Base-by-base conservation (phyloP, 2,888 invertebrate species). In the Lomographa bimaculata region DNA sequence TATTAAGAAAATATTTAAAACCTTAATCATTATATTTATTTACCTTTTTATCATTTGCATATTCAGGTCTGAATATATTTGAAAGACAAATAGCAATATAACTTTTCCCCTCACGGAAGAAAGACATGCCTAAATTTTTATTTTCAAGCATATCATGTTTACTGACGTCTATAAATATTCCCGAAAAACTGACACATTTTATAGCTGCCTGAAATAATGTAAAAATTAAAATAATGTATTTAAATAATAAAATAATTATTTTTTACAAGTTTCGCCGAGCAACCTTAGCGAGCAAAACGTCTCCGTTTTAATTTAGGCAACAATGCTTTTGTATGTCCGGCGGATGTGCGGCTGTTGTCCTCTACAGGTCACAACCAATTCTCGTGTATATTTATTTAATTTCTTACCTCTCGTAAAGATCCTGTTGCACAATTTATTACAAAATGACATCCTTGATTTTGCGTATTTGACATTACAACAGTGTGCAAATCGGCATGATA, bases 1-100 rank as follows among this genome's bases (percentile, higher is more conserved):
- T n/a, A n/a, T n/a, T n/a, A n/a, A n/a, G n/a, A n/a, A 23, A 94
- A 64, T 5, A 2, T 8, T 16, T 2, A 7, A 8, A 17, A 8
- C n/a, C 12, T 8, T 5, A 18, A n/a, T n/a, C n/a, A n/a, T n/a
- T n/a, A n/a, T n/a, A n/a, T n/a, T n/a, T n/a, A 27, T 33, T 32
- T 36, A 46, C 54, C 28, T 35, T 45, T 20, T 35, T 50, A 8
- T 60, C 43, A 2, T 5, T 2, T 2, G 18, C 6, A 35, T 48
- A 54, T 38, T 65, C 54, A 0, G 59, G 47, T 17, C 37, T 60
- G 20, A 67, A 71, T 35, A 72, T 49, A 24, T 48, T 57, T 0
- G 44, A 23, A 4, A 50, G 5, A 26, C 50, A 24, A 16, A 46
- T 32, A 6, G 32, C 7, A 4, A n/a, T 16, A 25, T 41, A 50